phyloP scores from a whole-genome alignment of 2,888 invertebrate genomes.

The Ectemnius continuus region DNA sequence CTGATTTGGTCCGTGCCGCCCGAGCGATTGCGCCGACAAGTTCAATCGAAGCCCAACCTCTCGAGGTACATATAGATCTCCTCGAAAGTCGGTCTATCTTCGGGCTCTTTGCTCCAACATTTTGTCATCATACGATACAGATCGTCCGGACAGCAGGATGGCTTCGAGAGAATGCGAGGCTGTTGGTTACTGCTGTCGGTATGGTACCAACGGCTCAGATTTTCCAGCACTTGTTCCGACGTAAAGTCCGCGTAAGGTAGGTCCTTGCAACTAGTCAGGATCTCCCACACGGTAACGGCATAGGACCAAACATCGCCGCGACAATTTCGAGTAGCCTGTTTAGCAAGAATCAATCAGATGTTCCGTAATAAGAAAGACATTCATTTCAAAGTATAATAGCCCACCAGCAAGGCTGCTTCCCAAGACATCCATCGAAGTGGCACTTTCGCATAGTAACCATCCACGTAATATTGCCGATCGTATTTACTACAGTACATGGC shows the following conservation, averaged over 20 bases:
- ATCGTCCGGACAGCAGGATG: conserved; percentile 87
- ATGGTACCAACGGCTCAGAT: conserved; percentile 84
- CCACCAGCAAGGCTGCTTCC: conserved; percentile 90
- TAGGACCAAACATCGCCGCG: conserved; percentile 96
- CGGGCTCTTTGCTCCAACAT: conserved; percentile 92
- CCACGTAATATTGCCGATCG: conserved; percentile 89
- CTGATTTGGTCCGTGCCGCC: conserved; percentile 70
- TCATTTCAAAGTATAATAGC: neutral
- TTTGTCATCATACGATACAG: conserved; percentile 95
- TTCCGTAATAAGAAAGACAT: neutral
- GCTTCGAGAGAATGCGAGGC: conserved; percentile 82
- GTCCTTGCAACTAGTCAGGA: conserved; percentile 88
- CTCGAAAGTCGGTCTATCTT: conserved; percentile 90
- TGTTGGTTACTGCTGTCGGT: conserved; percentile 72
- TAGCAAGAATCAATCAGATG: conserved; percentile 24
- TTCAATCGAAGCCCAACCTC: conserved; percentile 71
- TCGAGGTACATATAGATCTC: conserved; percentile 91
- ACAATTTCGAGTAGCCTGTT: conserved; percentile 91
- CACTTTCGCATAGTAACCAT: conserved; percentile 88
- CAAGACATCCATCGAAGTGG: conserved; percentile 97
- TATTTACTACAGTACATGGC: conserved; percentile 91
- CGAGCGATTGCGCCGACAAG: conserved; percentile 32
- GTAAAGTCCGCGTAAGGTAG: conserved; percentile 90
- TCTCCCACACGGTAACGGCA: conserved; percentile 94
- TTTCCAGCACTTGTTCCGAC: conserved; percentile 90